Percentiles rank a stretch among this genome's conserved stretches.
Conservation (phyloP, 2,113 vertebrate genomes). For the Anolis sagrei region DNA sequence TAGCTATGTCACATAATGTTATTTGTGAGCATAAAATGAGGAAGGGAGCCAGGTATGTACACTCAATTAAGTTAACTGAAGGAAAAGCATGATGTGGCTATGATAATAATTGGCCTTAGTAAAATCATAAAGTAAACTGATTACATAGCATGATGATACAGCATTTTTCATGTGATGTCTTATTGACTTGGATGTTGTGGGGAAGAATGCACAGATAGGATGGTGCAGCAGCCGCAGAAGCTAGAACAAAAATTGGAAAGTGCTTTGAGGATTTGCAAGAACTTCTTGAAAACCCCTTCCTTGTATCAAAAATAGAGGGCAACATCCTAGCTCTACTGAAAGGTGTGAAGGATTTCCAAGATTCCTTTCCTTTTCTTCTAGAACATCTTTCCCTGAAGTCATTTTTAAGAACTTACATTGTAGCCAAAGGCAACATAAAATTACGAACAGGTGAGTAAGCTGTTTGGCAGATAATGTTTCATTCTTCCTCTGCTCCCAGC, state of each 20-base stretch:
- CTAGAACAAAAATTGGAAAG: background rate
- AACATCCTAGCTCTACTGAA: background rate
- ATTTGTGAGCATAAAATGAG: no score
- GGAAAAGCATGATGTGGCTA: no score
- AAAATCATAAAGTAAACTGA: background rate
- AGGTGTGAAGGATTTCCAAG: background rate
- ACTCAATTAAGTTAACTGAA: no score
- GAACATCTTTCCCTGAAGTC: no score
- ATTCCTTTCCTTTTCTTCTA: background rate
- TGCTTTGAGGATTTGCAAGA: background rate
- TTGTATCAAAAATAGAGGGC: background rate
- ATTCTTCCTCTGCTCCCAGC: background rate
- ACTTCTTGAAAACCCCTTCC: background rate
- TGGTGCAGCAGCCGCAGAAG: background rate
- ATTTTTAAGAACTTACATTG: background rate
- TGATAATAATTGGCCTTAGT: no score
- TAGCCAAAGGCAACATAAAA: background rate
- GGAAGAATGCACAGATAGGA: background rate
- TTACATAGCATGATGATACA: background rate
- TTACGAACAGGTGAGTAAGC: background rate
- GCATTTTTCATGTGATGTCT: background rate
- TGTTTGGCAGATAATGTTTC: background rate
- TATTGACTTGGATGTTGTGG: background rate
- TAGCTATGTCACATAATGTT: no score
- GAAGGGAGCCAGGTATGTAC: no score